These are phyloP conservation scores for Tupaia chinensis DNA, from an alignment of 2,113 vertebrate genomes.

Conservation along the genomic window DNA sequence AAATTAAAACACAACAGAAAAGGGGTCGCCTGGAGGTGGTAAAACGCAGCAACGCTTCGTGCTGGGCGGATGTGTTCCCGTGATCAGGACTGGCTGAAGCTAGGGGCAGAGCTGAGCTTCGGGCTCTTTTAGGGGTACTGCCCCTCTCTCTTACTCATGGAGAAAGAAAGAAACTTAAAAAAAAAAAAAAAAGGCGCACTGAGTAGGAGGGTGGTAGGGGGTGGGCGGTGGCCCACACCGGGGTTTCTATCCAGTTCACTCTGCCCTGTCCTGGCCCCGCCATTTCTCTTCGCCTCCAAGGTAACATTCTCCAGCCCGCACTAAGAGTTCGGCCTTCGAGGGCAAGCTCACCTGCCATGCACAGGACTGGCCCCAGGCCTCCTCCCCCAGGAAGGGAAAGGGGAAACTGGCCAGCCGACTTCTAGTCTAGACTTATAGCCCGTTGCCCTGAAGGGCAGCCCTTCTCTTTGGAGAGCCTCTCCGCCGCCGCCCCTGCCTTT, in stretches of 20 bases:
- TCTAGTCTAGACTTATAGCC: neutral
- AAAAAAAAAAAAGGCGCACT: too few relatives aligned
- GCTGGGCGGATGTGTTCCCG: too few relatives aligned
- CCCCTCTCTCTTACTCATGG: too few relatives aligned
- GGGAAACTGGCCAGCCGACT: neutral
- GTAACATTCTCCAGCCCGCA: neutral
- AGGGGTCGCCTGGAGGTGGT: too few relatives aligned
- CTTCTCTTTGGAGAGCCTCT: neutral
- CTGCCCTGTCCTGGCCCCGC: neutral
- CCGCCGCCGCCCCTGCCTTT: neutral
- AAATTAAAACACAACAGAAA: too few relatives aligned
- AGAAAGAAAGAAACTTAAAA: too few relatives aligned
- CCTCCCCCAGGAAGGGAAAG: neutral
- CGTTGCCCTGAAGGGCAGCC: neutral
- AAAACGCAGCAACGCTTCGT: too few relatives aligned
- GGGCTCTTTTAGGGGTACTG: too few relatives aligned
- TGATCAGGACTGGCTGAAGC: too few relatives aligned
- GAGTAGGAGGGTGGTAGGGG: neutral
- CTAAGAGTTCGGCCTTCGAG: neutral
- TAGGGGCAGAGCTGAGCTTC: too few relatives aligned
- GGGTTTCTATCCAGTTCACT: neutral
- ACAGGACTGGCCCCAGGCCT: neutral
- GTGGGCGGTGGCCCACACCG: rapidly evolving
- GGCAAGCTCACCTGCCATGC: neutral
- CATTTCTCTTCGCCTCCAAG: neutral